Conservation (phyloP, 2,113 vertebrate genomes). For the Macquaria ambigua region DNA sequence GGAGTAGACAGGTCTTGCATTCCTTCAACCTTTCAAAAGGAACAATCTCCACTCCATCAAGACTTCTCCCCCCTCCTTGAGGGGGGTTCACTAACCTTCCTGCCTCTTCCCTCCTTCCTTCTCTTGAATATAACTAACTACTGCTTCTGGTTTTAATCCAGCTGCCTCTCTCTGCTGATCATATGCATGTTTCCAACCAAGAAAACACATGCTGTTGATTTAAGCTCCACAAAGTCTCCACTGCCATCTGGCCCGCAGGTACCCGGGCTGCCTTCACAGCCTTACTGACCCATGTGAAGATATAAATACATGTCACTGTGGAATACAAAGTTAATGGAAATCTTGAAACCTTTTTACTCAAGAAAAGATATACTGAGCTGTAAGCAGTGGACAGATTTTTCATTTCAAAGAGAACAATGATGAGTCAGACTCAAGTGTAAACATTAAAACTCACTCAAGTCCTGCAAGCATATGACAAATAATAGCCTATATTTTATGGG, state of each 20-base stretch:
- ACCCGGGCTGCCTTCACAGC: slow-evolving; percentile 38
- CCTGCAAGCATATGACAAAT: not conserved
- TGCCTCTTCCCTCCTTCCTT: slow-evolving; percentile 6
- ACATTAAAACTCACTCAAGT: not conserved
- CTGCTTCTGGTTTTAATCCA: slow-evolving; percentile 66
- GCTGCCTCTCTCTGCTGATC: slow-evolving; percentile 48
- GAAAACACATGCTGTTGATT: slow-evolving; percentile 69
- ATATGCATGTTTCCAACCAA: slow-evolving; percentile 54
- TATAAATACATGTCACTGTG: slow-evolving; percentile 31
- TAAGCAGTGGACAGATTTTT: not conserved
- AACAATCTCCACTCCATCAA: slow-evolving; percentile 51
- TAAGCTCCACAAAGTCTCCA: slow-evolving; percentile 49
- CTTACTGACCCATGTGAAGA: slow-evolving; percentile 31
- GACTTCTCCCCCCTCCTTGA: not conserved
- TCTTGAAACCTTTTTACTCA: not conserved
- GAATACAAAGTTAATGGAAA: slow-evolving; percentile 34
- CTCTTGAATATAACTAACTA: slow-evolving; percentile 35
- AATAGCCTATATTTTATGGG: slow-evolving; percentile 1
- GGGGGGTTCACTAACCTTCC: slow-evolving; percentile 27
- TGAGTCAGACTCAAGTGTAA: not conserved
- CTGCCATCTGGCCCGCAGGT: slow-evolving; percentile 74
- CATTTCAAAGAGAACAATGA: not conserved
- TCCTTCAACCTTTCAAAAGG: slow-evolving; percentile 60
- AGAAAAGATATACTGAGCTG: not conserved
- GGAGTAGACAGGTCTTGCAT: slow-evolving; percentile 66